These are phyloP conservation scores for Micronycteris hirsuta DNA, from an alignment of 2,113 vertebrate genomes.

Conservation along the genomic window DNA sequence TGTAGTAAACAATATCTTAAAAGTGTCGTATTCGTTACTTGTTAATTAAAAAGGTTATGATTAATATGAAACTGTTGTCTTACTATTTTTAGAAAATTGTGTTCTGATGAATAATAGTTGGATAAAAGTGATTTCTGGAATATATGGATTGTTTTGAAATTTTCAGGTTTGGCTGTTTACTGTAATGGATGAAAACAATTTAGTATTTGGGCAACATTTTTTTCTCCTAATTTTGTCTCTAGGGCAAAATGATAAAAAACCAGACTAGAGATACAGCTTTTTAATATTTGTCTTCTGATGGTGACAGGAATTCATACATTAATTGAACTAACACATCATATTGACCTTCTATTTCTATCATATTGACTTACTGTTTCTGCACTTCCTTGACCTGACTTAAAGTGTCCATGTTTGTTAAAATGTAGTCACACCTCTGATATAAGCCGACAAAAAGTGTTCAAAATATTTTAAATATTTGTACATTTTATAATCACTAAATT, in stretches of 20 bases:
- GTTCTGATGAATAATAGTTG: slow-evolving; percentile 56
- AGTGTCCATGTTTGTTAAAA: slow-evolving; percentile 61
- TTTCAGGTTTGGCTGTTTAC: slow-evolving; percentile 46
- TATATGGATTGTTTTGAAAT: slow-evolving; percentile 48
- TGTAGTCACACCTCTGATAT: slow-evolving; percentile 56
- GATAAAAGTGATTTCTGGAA: slow-evolving; percentile 51
- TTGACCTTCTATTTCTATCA: slow-evolving; percentile 48
- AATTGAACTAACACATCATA: slow-evolving; percentile 69
- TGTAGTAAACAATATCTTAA: slow-evolving; percentile 72
- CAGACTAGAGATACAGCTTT: slow-evolving; percentile 33
- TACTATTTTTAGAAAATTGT: slow-evolving; percentile 73
- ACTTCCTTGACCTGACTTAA: slow-evolving; percentile 53
- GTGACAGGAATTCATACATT: slow-evolving; percentile 63
- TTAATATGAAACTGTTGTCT: slow-evolving; percentile 76
- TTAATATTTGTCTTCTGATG: slow-evolving; percentile 49
- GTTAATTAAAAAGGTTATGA: slow-evolving; percentile 76
- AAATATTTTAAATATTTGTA: slow-evolving; percentile 67
- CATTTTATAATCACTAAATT: slow-evolving; percentile 65
- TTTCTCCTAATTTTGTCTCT: slow-evolving; percentile 28
- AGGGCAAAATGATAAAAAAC: slow-evolving; percentile 48
- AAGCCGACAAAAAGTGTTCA: slow-evolving; percentile 60
- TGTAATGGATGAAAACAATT: slow-evolving; percentile 45
- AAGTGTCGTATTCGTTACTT: slow-evolving; percentile 71
- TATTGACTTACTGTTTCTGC: slow-evolving; percentile 56
- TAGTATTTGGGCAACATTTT: slow-evolving; percentile 27